A percentile compares a stretch with the other conserved stretches of the same genome.
Conservation (phyloP, 2,797 vertebrate species). For the Chrosomus eos region DNA sequence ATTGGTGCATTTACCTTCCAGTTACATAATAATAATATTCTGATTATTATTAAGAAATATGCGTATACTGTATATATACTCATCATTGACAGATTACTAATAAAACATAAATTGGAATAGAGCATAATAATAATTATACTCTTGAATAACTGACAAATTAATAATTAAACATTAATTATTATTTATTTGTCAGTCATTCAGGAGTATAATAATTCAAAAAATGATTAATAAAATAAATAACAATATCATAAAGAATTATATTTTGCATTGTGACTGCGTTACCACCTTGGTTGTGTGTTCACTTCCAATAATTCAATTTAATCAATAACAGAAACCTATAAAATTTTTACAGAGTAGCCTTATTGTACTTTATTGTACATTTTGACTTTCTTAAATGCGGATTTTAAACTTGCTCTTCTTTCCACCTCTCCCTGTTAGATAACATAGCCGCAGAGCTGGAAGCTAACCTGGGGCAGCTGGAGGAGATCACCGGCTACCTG, state of each 20-base stretch:
- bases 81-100: no score
- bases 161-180: neutral
- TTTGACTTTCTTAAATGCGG: neutral
- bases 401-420: neutral
- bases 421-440: slow-evolving; percentile 70
- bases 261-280: neutral
- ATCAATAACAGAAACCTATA: neutral
- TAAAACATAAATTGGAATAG: neutral
- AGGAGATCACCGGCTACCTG: slow-evolving; percentile 94
- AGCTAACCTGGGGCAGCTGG: slow-evolving; percentile 94
- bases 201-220: neutral
- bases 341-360: neutral
- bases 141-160: neutral
- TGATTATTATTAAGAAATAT: no score
- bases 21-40: neutral
- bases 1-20: neutral
- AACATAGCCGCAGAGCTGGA: slow-evolving; percentile 97
- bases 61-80: no score
- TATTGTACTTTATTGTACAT: neutral
- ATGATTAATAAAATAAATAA: neutral
- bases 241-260: neutral
- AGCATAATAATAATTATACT: neutral
- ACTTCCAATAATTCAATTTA: neutral
- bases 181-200: neutral
- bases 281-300: neutral